Evolutionary conservation across 1,140 invertebrate genomes (phyloP).

Genomic region (Tetragnatha versicolor): DNA sequence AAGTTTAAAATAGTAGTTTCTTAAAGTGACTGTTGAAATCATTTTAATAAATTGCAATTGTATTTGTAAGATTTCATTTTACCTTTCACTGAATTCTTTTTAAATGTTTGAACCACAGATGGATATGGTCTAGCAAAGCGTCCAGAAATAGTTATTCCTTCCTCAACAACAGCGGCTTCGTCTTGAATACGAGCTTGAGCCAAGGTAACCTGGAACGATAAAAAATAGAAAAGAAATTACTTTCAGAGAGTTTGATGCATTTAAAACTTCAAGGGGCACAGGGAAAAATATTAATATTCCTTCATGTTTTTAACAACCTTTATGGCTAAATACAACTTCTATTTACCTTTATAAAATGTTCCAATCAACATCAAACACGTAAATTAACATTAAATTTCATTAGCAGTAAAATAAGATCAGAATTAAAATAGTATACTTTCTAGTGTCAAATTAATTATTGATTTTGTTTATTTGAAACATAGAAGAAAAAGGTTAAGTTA

Average conservation of each 20-base stretch:
- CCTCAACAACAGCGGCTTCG: constrained; percentile 21
- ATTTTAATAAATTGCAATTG: background rate
- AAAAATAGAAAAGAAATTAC: background rate
- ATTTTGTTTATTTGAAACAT: no score
- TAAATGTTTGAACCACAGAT: background rate
- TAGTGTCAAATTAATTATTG: no score
- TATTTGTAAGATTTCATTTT: background rate
- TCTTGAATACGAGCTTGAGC: constrained; percentile 26
- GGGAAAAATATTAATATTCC: background rate
- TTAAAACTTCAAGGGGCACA: background rate
- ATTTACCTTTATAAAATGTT: background rate
- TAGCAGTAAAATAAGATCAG: background rate
- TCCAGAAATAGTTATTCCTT: constrained; percentile 10
- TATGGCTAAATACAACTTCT: background rate
- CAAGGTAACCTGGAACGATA: constrained; percentile 29
- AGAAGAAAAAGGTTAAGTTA: no score
- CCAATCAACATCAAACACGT: background rate
- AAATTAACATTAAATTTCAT: background rate
- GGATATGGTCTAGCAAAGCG: constrained; percentile 8
- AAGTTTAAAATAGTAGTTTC: background rate
- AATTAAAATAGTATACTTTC: no score
- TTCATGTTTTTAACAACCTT: background rate
- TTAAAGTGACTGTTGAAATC: background rate
- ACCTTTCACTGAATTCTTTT: constrained; percentile 22
- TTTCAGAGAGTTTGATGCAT: background rate